These are phyloP conservation scores for Embiotoca jacksoni DNA, from an alignment of 2,113 vertebrate species.

Conservation along the genomic window DNA sequence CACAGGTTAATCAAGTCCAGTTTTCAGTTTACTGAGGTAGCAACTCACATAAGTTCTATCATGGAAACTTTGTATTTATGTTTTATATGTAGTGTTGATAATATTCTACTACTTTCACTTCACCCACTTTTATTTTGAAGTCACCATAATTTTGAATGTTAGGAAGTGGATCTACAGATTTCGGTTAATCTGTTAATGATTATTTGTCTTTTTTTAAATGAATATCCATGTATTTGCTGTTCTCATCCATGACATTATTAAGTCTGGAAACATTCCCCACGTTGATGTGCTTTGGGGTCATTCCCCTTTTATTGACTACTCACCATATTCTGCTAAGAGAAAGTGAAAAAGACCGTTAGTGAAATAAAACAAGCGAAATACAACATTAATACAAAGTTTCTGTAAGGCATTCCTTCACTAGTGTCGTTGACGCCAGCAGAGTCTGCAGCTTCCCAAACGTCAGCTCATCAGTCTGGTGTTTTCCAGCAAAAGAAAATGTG, in stretches of 20 bases:
- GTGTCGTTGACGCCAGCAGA: conserved; percentile 18
- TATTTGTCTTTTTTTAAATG: neutral
- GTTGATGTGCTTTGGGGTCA: conserved; percentile 45
- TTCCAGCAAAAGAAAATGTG: conserved; percentile 47
- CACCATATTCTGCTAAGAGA: conserved; percentile 45
- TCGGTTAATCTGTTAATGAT: neutral
- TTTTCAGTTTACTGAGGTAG: conserved; percentile 62
- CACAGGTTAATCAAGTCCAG: conserved; percentile 26
- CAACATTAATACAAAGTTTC: conserved; percentile 71
- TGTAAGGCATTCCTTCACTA: conserved; percentile 81
- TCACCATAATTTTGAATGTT: no score
- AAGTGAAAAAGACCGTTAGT: conserved; percentile 45
- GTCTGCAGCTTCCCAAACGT: conserved; percentile 49
- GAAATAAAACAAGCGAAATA: conserved; percentile 56
- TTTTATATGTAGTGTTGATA: neutral
- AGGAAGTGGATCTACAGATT: no score
- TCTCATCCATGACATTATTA: conserved; percentile 22
- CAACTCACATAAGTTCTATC: conserved; percentile 17
- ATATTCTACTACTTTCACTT: no score
- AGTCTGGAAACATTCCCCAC: conserved; percentile 51
- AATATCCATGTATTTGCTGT: conserved; percentile 3
- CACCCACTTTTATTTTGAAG: neutral
- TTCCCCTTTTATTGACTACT: conserved; percentile 52
- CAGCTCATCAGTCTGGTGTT: conserved; percentile 35
- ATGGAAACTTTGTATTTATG: neutral